Conservation (phyloP, 2,797 vertebrate genomes). For the Chanos chanos region DNA sequence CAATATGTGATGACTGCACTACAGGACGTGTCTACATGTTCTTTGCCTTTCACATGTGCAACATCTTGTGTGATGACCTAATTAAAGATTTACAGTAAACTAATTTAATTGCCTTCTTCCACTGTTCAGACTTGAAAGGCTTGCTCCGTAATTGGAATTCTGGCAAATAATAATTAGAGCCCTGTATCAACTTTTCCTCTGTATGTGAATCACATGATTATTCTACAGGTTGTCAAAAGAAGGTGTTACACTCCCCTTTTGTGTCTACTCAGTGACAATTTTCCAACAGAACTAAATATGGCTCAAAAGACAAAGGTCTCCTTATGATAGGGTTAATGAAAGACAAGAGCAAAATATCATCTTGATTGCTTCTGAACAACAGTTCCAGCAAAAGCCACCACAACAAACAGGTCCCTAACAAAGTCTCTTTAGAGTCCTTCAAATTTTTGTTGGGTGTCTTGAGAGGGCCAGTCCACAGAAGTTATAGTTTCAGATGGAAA, state of each 20-base stretch:
- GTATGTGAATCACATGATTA: slow-evolving; percentile 58
- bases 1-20: slow-evolving; percentile 17
- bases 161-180: slow-evolving; percentile 57
- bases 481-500: neutral
- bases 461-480: neutral
- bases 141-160: slow-evolving; percentile 44
- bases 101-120: slow-evolving; percentile 15
- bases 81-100: slow-evolving; percentile 22
- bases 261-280: too few species aligned
- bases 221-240: too few species aligned
- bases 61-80: slow-evolving; percentile 12
- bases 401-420: too few species aligned
- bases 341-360: too few species aligned
- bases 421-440: too few species aligned
- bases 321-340: too few species aligned
- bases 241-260: too few species aligned
- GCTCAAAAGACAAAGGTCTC: too few species aligned
- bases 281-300: too few species aligned
- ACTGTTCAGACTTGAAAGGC: slow-evolving; percentile 36
- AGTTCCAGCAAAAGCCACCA: too few species aligned
- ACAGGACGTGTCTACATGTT: neutral
- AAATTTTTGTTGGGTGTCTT: too few species aligned
- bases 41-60: neutral
- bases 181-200: slow-evolving; percentile 37
- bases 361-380: neutral